Base-by-base conservation (phyloP, 2,113 vertebrate species). In the Malurus cyaneus region DNA sequence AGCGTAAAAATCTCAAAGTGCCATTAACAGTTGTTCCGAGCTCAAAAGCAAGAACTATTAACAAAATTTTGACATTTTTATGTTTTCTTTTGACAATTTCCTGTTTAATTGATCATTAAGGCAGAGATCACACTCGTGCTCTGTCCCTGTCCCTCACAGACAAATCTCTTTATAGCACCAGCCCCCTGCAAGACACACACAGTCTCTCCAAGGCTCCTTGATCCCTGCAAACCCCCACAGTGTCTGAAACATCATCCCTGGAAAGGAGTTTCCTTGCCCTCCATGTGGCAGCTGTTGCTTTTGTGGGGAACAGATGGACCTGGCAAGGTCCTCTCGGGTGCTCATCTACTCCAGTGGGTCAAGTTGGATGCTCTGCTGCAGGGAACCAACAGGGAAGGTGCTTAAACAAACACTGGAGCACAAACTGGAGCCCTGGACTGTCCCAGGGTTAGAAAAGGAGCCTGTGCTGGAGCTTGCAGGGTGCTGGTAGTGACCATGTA, bases 61-160 rank as follows among this genome's bases (percentile, higher is more conserved):
- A 93, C 57, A 87, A 93, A 92, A 89, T 79, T 88, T 69, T 93
- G 94, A 92, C 92, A 84, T 53, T 95, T 86, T 89, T 91, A 49
- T 44, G 0, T 84, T 94, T 89, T 88, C 91, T 83, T 93, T 79
- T 96, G 94, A 96, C 95, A 93, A 88, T 89, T 92, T 93, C 91
- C 49, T 18, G 62, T 76, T 93, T 95, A 96, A 96, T 95, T 95
- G 94, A 94, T 96, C 92, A 97, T 96, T 96, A 97, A 96, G 77
- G 94, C 1, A 6, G 73, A 87, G 73, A 92, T 94, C 72, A 67
- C 83, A 53, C 42, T 84, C 2, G 1, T 23, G 31, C 44, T 89
- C 49, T 94, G 86, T 94, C 72, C 77, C 62, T 81, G 80, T 86
- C 92, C 64, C 65, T 92, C 77, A 60, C 29, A 74, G 80, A 80